phyloP scores from a whole-genome alignment of 37 sponge, comb jelly and placozoan genomes.

The Petrosia ficiformis region DNA sequence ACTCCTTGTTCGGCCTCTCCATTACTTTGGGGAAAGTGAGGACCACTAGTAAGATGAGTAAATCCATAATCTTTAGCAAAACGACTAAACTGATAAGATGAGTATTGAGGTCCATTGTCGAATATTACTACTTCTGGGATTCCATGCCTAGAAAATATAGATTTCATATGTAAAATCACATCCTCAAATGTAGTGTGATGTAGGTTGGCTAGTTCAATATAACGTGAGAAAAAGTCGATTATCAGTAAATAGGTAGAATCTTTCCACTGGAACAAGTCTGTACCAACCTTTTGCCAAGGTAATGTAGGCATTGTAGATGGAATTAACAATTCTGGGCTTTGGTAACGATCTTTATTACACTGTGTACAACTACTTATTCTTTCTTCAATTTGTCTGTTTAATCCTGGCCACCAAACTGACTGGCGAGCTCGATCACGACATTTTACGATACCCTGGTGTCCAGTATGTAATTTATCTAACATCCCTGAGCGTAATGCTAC shows the following conservation, averaged over 20 bases:
- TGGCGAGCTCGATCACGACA: constrained; percentile 27
- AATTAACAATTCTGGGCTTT: constrained; percentile 9
- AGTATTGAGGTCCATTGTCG: constrained; percentile 75
- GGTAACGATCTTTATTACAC: constrained; percentile 25
- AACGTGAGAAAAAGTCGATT: constrained; percentile 54
- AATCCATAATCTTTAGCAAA: constrained; percentile 40
- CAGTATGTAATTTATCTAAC: constrained; percentile 34
- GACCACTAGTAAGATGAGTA: constrained; percentile 52
- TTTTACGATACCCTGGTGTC: constrained; percentile 47
- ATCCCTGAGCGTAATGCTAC: constrained; percentile 6
- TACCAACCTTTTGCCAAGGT: constrained; percentile 61
- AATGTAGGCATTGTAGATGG: constrained; percentile 26
- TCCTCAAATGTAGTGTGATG: constrained; percentile 1
- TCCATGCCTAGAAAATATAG: constrained; percentile 62
- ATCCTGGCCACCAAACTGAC: constrained; percentile 48
- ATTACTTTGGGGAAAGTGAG: constrained; percentile 50
- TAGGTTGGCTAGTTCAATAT: constrained; percentile 46
- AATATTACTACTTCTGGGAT: constrained; percentile 44
- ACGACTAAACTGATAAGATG: constrained; percentile 11
- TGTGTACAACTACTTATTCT: constrained; percentile 6
- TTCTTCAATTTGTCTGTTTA: constrained; percentile 27
- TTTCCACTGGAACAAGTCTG: constrained; percentile 50
- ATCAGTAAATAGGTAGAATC: constrained; percentile 31
- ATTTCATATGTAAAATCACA: constrained; percentile 25
- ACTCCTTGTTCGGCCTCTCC: constrained; percentile 73